These are phyloP conservation scores for Melanerpes aurifrons DNA, from an alignment of 2,113 vertebrate genomes.

Conservation along the genomic window DNA sequence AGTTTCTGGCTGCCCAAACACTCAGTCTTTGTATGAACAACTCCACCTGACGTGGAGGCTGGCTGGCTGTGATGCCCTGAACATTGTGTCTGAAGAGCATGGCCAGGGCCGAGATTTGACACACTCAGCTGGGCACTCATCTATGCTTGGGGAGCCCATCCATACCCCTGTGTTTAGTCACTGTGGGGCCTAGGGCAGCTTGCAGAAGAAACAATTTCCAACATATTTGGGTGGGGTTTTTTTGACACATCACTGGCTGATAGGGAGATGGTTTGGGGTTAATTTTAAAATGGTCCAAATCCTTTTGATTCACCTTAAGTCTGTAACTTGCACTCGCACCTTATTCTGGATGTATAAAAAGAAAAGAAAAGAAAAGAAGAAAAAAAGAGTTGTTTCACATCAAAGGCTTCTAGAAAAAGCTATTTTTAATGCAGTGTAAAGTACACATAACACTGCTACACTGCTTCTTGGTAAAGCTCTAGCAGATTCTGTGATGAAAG, in stretches of 20 bases:
- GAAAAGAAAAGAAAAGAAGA: background rate
- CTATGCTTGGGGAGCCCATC: background rate
- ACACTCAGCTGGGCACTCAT: accelerated
- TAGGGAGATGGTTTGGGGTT: background rate
- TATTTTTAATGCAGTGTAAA: background rate
- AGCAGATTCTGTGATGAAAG: constrained; percentile 16
- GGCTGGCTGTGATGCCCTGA: background rate
- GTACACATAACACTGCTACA: background rate
- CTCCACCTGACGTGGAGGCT: background rate
- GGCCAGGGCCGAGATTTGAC: background rate
- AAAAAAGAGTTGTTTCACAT: background rate
- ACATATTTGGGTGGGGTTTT: background rate
- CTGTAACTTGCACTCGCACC: background rate
- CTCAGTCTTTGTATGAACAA: background rate
- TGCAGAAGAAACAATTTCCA: background rate
- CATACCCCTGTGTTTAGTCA: background rate
- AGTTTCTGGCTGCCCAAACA: background rate
- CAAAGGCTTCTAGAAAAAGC: background rate
- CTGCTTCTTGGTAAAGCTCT: background rate
- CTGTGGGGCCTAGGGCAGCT: background rate
- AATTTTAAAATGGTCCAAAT: background rate
- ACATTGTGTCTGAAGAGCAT: background rate
- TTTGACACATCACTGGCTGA: background rate
- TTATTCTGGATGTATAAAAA: background rate
- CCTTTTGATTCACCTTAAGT: background rate